These are phyloP conservation scores for Agapornis roseicollis DNA, from an alignment of 2,113 vertebrate species.

Conservation along the genomic window DNA sequence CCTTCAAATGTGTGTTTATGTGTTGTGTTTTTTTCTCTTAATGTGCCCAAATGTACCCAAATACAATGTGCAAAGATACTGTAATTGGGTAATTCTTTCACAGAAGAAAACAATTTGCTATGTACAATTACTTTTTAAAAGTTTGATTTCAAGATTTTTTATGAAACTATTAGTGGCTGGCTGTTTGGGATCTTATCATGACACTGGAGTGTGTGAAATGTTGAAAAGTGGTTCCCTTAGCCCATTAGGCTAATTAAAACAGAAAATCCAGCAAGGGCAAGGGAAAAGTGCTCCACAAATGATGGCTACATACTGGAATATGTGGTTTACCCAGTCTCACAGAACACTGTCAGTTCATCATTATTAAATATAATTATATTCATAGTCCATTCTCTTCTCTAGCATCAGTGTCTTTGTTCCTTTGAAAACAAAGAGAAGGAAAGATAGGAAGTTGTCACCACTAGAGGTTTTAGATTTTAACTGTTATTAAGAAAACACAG, in stretches of 20 bases:
- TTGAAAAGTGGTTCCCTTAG: background rate
- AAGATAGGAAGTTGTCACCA: background rate
- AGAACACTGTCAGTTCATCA: background rate
- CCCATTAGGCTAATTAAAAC: background rate
- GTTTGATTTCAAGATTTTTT: background rate
- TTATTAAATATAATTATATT: background rate
- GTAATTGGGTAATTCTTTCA: background rate
- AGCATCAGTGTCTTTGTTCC: background rate
- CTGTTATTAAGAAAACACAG: background rate
- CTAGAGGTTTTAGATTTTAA: background rate
- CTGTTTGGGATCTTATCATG: background rate
- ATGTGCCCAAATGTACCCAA: background rate
- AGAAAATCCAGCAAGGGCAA: background rate
- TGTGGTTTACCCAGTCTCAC: background rate
- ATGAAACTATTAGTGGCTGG: background rate
- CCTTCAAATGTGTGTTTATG: background rate
- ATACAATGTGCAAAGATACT: background rate
- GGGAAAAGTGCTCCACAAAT: background rate
- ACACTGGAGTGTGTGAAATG: background rate
- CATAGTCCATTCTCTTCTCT: background rate
- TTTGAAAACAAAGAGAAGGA: background rate
- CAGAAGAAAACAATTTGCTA: background rate
- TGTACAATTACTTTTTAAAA: background rate
- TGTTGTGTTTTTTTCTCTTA: background rate
- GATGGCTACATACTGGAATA: background rate